phyloP scores from a whole-genome alignment of 2,797 vertebrate genomes.

The Apogon hyalosoma region DNA sequence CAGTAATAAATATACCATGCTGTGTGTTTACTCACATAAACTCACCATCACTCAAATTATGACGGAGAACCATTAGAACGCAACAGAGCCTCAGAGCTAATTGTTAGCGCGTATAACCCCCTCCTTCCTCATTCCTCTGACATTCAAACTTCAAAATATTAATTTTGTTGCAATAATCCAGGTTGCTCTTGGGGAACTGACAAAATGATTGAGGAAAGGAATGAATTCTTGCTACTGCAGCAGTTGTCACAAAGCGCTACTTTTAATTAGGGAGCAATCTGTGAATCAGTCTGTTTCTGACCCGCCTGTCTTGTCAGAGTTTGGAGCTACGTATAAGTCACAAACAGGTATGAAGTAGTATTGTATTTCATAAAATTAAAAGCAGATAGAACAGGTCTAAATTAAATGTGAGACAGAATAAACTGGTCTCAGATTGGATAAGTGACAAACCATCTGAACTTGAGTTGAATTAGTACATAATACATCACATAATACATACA shows the following conservation, averaged over 20 bases:
- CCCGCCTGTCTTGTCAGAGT: slow-evolving; percentile 56
- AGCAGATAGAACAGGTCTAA: too few relatives aligned
- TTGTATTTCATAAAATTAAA: neutral
- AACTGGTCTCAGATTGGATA: too few relatives aligned
- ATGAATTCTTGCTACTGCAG: slow-evolving; percentile 66
- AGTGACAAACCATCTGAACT: too few relatives aligned
- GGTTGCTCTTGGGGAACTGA: slow-evolving; percentile 76
- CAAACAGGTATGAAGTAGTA: slow-evolving; percentile 2
- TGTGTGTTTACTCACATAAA: slow-evolving; percentile 72
- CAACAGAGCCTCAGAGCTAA: slow-evolving; percentile 82
- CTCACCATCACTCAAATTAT: slow-evolving; percentile 81
- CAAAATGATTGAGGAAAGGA: slow-evolving; percentile 71
- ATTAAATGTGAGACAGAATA: too few relatives aligned
- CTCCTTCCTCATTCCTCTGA: slow-evolving; percentile 69
- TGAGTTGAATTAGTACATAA: too few relatives aligned
- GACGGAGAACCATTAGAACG: slow-evolving; percentile 78
- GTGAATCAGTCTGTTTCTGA: slow-evolving; percentile 72
- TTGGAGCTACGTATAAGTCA: slow-evolving; percentile 24
- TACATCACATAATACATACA: too few relatives aligned
- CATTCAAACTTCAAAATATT: slow-evolving; percentile 83
- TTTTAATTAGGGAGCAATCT: slow-evolving; percentile 81
- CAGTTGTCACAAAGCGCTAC: slow-evolving; percentile 74
- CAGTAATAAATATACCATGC: slow-evolving; percentile 79
- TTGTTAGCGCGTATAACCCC: slow-evolving; percentile 73
- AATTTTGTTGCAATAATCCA: slow-evolving; percentile 80